Conservation (phyloP, 2,797 vertebrate species). For the Acanthurus lineatus region DNA sequence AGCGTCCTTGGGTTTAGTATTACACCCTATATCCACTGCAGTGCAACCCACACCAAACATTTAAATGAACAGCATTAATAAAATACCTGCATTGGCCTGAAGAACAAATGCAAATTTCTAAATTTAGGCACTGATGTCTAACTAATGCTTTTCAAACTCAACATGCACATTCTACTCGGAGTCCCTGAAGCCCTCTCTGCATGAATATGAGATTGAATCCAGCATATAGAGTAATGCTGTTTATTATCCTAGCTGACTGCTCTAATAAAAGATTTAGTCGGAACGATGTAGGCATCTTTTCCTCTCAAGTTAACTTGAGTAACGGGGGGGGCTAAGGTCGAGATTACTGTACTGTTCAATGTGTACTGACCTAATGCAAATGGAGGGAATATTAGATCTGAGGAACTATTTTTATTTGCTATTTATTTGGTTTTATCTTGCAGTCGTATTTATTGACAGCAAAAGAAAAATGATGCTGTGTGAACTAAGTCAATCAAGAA, state of each 20-base stretch:
- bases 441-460: background rate
- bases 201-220: conserved; percentile 67
- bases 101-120: conserved; percentile 66
- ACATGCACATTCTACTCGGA: conserved; percentile 45
- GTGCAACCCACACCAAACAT: conserved; percentile 39
- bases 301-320: conserved; percentile 22
- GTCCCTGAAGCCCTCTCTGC: conserved; percentile 57
- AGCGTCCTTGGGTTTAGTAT: conserved; percentile 12
- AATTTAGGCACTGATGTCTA: conserved; percentile 65
- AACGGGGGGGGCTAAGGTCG: conserved; percentile 9
- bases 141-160: conserved; percentile 64
- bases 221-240: conserved; percentile 57
- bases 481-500: background rate
- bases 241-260: conserved; percentile 57
- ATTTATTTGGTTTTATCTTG: background rate
- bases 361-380: conserved; percentile 12
- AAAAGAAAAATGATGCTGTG: background rate
- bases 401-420: background rate
- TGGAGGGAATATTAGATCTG: background rate
- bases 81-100: conserved; percentile 53
- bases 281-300: conserved; percentile 33
- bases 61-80: conserved; percentile 60
- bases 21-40: conserved; percentile 6
- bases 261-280: conserved; percentile 62
- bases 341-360: background rate